Base-by-base conservation (phyloP, 2,888 invertebrate genomes). In the Xylocampa areola region DNA sequence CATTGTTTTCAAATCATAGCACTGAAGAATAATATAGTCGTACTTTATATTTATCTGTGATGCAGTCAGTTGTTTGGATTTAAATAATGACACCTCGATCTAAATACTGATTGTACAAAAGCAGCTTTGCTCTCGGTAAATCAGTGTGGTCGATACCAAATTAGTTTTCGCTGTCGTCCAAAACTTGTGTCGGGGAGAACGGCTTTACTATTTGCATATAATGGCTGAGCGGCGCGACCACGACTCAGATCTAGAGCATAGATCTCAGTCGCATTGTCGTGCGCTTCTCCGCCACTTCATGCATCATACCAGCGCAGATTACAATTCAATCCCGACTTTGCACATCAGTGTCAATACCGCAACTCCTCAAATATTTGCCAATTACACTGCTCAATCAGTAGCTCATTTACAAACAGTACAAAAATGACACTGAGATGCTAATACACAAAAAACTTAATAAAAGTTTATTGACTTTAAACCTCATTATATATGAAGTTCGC, bases 181-280 rank as follows among this genome's bases (percentile, higher is more conserved):
- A 78, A 79, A 80, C 85, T 86, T 85, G 78, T 65, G 77, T 72
- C 82, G 77, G 62, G 47, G 80, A 82, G 85, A 87, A 81, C 67
- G 82, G 83, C 69, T 76, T 73, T 69, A 78, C 66, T 80, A 90
- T 91, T 91, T 88, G 87, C 90, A 91, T 91, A 91, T 90, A 91
- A 91, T 88, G 86, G 86, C 74, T 78, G 82, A 82, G 82, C 82
- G 83, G 85, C 68, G 86, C 86, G 85, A 84, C 87, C 88, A 89
- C 89, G 88, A 88, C 68, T 80, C 53, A 90, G 91, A 91, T 91
- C 86, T 91, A 73, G 91, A 90, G 88, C 91, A 87, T 40, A 82
- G 91, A 91, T 91, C 85, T 64, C 72, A 73, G 68, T 72, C 85
- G 63, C 72, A 73, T 67, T 72, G 81, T 86, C 88, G 89, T 88